A percentile compares a stretch with the other conserved stretches of the same genome.
Conservation (phyloP, 2,113 vertebrate species). For the Eulemur rufifrons region DNA sequence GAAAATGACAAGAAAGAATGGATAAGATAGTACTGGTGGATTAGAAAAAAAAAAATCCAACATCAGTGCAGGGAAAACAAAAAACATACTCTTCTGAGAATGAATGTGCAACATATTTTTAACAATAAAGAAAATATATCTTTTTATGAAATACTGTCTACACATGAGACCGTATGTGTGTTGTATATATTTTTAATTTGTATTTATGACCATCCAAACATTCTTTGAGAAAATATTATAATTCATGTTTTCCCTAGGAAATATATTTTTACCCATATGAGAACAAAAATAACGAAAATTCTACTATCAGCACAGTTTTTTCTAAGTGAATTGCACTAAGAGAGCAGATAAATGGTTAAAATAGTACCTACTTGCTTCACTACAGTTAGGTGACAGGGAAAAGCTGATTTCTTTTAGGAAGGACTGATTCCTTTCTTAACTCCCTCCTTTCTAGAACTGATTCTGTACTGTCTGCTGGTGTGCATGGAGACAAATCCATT, state of each 20-base stretch:
- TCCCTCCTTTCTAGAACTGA: background rate
- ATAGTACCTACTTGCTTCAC: background rate
- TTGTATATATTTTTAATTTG: background rate
- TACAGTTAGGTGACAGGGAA: background rate
- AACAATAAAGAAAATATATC: background rate
- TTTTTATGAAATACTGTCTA: background rate
- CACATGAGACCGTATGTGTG: background rate
- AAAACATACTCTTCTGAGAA: background rate
- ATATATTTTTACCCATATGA: background rate
- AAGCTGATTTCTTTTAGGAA: background rate
- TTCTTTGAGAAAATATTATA: constrained; percentile 9
- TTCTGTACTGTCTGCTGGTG: background rate
- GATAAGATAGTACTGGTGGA: background rate
- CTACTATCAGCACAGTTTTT: background rate
- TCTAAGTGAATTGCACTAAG: background rate
- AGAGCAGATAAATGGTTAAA: background rate
- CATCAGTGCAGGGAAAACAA: background rate
- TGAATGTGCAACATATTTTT: background rate
- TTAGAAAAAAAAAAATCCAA: background rate
- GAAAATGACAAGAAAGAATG: constrained; percentile 12
- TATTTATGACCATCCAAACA: background rate
- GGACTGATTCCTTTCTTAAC: constrained; percentile 10
- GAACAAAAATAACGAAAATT: background rate
- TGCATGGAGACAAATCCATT: background rate
- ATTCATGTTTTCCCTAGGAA: background rate